Evolutionary conservation across 2,888 invertebrate genomes (phyloP).

Genomic region (Lomographa bimaculata): DNA sequence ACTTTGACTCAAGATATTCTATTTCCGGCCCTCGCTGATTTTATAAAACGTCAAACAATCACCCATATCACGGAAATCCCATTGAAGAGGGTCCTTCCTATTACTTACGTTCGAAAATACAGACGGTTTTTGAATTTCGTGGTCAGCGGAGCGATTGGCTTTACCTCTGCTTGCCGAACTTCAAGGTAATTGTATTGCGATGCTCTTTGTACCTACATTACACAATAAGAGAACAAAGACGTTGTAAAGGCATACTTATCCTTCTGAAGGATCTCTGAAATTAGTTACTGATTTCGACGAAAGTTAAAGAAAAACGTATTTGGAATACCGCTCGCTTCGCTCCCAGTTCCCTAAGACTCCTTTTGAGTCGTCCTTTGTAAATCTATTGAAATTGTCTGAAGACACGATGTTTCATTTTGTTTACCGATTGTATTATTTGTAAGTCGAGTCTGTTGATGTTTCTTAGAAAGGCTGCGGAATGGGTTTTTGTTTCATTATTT

Average conservation of each 20-base stretch:
- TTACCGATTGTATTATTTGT: slow-evolving; percentile 6
- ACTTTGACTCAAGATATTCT: slow-evolving; percentile 11
- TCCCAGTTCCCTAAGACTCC: slow-evolving; percentile 6
- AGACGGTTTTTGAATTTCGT: slow-evolving; percentile 36
- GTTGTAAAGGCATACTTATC: slow-evolving; percentile 26
- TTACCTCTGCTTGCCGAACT: slow-evolving; percentile 25
- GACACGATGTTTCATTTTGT: slow-evolving; percentile 1
- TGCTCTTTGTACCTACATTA: slow-evolving; percentile 27
- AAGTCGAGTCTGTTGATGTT: slow-evolving; percentile 8
- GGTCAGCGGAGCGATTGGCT: slow-evolving; percentile 25
- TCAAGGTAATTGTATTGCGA: slow-evolving; percentile 27
- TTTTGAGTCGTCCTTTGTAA: slow-evolving; percentile 7
- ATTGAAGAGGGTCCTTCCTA: slow-evolving; percentile 42
- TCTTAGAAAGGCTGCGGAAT: slow-evolving; percentile 1
- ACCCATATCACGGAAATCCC: slow-evolving; percentile 39
- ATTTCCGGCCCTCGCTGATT: slow-evolving; percentile 32
- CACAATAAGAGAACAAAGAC: slow-evolving; percentile 34
- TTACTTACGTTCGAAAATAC: slow-evolving; percentile 24
- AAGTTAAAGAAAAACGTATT: slow-evolving; percentile 26
- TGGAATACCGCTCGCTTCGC: not conserved
- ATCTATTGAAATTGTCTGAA: not conserved
- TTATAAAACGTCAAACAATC: slow-evolving; percentile 48
- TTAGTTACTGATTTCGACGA: slow-evolving; percentile 31
- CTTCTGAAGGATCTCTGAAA: slow-evolving; percentile 28
- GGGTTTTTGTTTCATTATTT: slow-evolving; percentile 13